Evolutionary conservation across 2,888 invertebrate genomes (phyloP).

Genomic region (Chaetoderma sp.): DNA sequence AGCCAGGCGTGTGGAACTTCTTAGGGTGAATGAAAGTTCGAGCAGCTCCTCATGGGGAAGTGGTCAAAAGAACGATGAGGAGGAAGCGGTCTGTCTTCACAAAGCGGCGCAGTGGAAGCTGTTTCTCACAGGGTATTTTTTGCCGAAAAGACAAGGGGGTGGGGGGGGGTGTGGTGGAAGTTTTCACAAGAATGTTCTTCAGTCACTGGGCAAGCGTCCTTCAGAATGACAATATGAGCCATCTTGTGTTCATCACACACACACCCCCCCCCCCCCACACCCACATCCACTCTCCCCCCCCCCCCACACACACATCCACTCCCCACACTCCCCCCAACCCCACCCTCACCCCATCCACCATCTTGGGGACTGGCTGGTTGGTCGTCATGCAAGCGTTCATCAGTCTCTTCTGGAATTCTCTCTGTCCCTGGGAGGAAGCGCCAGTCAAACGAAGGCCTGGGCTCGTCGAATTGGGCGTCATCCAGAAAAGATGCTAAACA

Average conservation of each 20-base stretch:
- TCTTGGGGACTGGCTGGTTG: neutral
- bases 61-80: neutral
- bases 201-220: neutral
- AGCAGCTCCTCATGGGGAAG: too few species aligned
- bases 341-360: neutral
- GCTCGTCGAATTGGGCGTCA: too few species aligned
- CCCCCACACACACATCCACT: neutral
- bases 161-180: too few species aligned
- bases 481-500: too few species aligned
- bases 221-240: neutral
- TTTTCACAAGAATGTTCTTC: neutral
- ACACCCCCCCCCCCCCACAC: neutral
- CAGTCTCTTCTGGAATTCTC: neutral
- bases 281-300: neutral
- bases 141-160: too few species aligned
- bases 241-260: neutral
- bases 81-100: neutral
- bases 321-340: slow-evolving; percentile 1
- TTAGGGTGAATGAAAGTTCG: too few species aligned
- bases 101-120: too few species aligned
- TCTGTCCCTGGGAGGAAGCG: too few species aligned
- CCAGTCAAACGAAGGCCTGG: too few species aligned
- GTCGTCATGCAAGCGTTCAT: neutral
- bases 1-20: too few species aligned
- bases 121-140: too few species aligned